phyloP scores from a whole-genome alignment of 2,797 vertebrate genomes.

The Sebastolobus altivelis region DNA sequence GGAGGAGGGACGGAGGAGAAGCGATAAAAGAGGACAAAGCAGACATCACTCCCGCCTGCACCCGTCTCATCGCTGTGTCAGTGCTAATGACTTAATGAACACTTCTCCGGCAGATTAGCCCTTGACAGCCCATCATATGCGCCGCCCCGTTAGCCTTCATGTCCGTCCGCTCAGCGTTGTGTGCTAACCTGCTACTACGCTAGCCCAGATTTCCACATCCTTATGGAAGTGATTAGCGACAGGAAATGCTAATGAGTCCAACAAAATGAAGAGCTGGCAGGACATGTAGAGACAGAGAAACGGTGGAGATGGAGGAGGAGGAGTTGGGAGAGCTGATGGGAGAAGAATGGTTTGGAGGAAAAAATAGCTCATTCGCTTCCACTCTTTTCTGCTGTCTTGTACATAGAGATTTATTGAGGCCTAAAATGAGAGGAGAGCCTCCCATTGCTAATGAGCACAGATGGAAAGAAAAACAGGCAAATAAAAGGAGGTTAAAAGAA shows the following conservation, averaged over 20 bases:
- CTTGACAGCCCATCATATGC: slow-evolving; percentile 85
- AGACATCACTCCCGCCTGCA: slow-evolving; percentile 79
- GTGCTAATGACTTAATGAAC: slow-evolving; percentile 90
- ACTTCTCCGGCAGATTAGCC: slow-evolving; percentile 87
- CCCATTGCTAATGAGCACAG: background rate
- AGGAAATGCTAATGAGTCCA: slow-evolving; percentile 79
- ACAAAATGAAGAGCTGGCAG: slow-evolving; percentile 81
- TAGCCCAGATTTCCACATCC: slow-evolving; percentile 59
- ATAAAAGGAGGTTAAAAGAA: no score
- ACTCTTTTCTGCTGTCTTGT: slow-evolving; percentile 7
- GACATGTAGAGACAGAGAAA: slow-evolving; percentile 53
- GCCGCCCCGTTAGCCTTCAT: slow-evolving; percentile 74
- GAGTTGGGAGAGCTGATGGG: background rate
- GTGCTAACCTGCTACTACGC: slow-evolving; percentile 62
- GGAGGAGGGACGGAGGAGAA: slow-evolving; percentile 60
- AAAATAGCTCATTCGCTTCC: slow-evolving; percentile 40
- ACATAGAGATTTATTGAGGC: slow-evolving; percentile 4
- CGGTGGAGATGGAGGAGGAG: slow-evolving; percentile 26
- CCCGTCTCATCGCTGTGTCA: slow-evolving; percentile 84
- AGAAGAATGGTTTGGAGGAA: slow-evolving; percentile 37
- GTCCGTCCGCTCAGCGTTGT: slow-evolving; percentile 63
- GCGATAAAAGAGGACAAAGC: slow-evolving; percentile 84
- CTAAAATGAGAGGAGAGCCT: slow-evolving; percentile 1
- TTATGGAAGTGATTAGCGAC: slow-evolving; percentile 73
- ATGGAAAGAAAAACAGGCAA: background rate